These are phyloP conservation scores for Siniperca scherzeri DNA, from an alignment of 2,797 vertebrate genomes.

Conservation along the genomic window DNA sequence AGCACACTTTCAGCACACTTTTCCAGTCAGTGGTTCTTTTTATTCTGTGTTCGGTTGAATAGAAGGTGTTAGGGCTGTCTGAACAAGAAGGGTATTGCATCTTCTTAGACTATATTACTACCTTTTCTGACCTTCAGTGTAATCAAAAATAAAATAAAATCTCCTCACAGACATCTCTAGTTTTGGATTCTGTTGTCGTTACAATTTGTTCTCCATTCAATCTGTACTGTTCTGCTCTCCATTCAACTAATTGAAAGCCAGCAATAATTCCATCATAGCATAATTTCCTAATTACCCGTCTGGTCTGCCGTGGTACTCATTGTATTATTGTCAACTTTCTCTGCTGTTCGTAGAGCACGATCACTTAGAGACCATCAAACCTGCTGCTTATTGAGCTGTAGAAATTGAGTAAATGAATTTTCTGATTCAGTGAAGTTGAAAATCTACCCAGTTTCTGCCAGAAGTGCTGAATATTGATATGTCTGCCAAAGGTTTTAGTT, in stretches of 20 bases:
- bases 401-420: constrained; percentile 63
- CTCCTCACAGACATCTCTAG: background rate
- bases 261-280: constrained; percentile 42
- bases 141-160: background rate
- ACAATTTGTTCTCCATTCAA: background rate
- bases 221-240: background rate
- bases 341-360: background rate
- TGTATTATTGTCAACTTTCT: constrained; percentile 36
- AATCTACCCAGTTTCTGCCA: constrained; percentile 39
- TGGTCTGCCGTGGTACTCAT: background rate
- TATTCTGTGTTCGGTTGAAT: background rate
- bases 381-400: constrained; percentile 47
- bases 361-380: constrained; percentile 24
- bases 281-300: constrained; percentile 41
- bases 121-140: background rate
- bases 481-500: constrained; percentile 21
- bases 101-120: background rate
- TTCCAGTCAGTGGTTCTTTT: background rate
- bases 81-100: background rate
- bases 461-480: constrained; percentile 54
- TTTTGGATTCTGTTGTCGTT: constrained; percentile 3
- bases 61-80: background rate
- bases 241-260: constrained; percentile 34
- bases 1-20: background rate
- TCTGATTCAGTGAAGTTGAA: constrained; percentile 69